Percentiles rank a stretch among this genome's conserved stretches.
Evolutionary conservation across 1,140 invertebrate species (phyloP).

Genomic region (Battus philenor): DNA sequence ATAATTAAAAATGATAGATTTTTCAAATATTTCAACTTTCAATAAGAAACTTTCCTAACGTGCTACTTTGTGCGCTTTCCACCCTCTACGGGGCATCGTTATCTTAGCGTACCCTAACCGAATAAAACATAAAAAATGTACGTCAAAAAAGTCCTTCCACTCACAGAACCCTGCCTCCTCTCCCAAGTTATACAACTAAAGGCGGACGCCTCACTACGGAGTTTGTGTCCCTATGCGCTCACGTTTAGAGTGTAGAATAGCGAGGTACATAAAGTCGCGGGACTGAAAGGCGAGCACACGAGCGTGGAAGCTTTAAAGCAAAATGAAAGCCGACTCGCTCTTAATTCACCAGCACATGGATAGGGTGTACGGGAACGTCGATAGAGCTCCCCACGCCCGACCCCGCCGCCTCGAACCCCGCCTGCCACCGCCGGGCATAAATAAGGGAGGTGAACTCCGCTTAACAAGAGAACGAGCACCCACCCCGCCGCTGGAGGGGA

Average conservation of each 20-base stretch:
- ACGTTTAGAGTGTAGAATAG: conserved; percentile 33
- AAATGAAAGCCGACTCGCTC: conserved; percentile 75
- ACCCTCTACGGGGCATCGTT: conserved; percentile 63
- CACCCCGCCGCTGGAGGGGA: conserved; percentile 48
- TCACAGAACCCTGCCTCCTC: conserved; percentile 64
- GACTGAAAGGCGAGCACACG: conserved; percentile 71
- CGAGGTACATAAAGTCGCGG: conserved; percentile 32
- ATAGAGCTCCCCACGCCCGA: conserved; percentile 52
- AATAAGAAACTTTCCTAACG: conserved; percentile 19
- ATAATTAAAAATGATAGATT: no score
- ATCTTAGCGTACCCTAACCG: conserved; percentile 69
- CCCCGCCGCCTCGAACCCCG: conserved; percentile 41
- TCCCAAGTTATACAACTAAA: conserved; percentile 70
- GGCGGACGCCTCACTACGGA: conserved; percentile 29
- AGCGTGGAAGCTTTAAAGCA: conserved; percentile 70
- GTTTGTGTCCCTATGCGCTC: conserved; percentile 43
- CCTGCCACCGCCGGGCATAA: conserved; percentile 57
- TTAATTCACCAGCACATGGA: conserved; percentile 71
- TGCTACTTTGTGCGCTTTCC: conserved; percentile 40
- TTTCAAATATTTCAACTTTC: no score
- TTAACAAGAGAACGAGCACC: conserved; percentile 69
- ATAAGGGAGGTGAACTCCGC: conserved; percentile 67
- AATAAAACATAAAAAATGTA: conserved; percentile 75
- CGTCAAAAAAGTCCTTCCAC: conserved; percentile 73
- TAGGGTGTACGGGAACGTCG: conserved; percentile 51